Conservation (phyloP, 2,797 vertebrate genomes). For the Phalanger gymnotis region DNA sequence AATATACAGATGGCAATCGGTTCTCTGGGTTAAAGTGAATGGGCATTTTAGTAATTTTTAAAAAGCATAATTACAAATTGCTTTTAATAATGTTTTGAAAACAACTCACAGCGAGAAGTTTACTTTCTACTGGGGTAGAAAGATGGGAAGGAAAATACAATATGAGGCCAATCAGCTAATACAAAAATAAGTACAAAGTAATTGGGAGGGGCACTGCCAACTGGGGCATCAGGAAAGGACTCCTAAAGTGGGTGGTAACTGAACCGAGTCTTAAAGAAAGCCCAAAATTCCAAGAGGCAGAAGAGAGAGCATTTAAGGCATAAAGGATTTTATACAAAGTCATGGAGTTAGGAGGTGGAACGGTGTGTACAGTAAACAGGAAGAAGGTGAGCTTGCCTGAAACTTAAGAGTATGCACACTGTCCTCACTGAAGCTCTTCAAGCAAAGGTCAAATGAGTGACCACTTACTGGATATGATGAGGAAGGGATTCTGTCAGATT, state of each 20-base stretch:
- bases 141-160: not conserved
- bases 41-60: not conserved
- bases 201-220: not conserved
- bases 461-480: too few species aligned
- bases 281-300: not conserved
- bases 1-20: not conserved
- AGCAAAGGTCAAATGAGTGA: not conserved
- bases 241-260: not conserved
- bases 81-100: not conserved
- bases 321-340: not conserved
- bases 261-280: not conserved
- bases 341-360: not conserved
- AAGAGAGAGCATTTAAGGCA: not conserved
- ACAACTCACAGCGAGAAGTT: not conserved
- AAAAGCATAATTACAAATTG: not conserved
- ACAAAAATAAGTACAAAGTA: not conserved
- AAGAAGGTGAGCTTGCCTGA: not conserved
- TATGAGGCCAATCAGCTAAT: not conserved
- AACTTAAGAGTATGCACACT: not conserved
- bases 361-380: not conserved
- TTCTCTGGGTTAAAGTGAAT: not conserved
- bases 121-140: not conserved
- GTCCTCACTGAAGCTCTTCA: not conserved
- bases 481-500: too few species aligned
- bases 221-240: not conserved